Percentiles rank a stretch among this genome's conserved stretches.
Conservation (phyloP, 2,113 vertebrate species). For the Oreochromis spilurus region DNA sequence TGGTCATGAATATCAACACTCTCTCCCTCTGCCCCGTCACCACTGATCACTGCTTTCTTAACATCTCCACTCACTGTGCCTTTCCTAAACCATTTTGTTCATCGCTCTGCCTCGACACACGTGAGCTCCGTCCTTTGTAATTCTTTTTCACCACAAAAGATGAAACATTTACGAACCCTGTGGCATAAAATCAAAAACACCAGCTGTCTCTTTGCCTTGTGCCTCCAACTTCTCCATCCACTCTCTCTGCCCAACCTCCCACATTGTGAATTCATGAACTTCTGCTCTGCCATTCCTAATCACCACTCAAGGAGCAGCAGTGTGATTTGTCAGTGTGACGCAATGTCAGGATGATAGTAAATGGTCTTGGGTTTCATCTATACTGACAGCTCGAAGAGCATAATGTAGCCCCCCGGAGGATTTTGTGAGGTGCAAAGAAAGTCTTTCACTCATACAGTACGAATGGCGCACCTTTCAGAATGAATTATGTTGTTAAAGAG, state of each 20-base stretch:
- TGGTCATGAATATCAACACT: background rate
- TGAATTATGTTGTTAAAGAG: constrained; percentile 16
- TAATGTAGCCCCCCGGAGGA: constrained; percentile 23
- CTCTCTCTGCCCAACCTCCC: constrained; percentile 15
- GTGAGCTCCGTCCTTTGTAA: background rate
- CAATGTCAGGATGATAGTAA: constrained; percentile 53
- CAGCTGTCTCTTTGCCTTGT: constrained; percentile 15
- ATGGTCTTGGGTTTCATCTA: constrained; percentile 37
- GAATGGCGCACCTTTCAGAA: background rate
- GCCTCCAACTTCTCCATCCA: constrained; percentile 9
- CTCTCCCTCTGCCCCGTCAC: background rate
- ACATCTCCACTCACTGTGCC: background rate
- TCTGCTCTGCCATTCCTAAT: constrained; percentile 50
- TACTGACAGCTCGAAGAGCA: constrained; percentile 40
- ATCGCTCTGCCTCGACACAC: background rate
- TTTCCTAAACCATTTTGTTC: background rate
- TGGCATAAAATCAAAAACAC: constrained; percentile 17
- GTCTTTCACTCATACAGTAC: constrained; percentile 11
- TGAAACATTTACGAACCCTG: constrained; percentile 50
- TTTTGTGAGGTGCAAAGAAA: constrained; percentile 9
- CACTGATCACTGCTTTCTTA: background rate
- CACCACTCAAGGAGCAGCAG: constrained; percentile 21
- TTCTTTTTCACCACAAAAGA: background rate
- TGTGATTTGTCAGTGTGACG: constrained; percentile 50
- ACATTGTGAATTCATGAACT: constrained; percentile 54